A percentile compares a stretch with the other conserved stretches of the same genome.
phyloP scores from a whole-genome alignment of 2,113 vertebrate genomes.

The Andinoacara biseriatus region DNA sequence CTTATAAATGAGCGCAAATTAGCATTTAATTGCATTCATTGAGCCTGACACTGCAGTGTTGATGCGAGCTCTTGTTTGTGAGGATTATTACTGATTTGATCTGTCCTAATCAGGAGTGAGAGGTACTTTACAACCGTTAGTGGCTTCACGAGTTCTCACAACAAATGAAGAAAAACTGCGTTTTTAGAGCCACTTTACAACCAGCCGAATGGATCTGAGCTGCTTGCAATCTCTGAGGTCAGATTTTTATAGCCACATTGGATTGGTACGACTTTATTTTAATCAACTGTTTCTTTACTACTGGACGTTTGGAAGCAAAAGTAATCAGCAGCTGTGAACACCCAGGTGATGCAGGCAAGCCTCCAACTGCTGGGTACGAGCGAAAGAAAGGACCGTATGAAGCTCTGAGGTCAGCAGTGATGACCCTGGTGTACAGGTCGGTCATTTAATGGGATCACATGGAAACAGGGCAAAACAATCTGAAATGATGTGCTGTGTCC shows the following conservation, averaged over 20 bases:
- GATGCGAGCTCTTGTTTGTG: fast-evolving
- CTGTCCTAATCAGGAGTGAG: background rate
- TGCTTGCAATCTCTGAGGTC: background rate
- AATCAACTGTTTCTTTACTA: background rate
- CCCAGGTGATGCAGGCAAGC: no score
- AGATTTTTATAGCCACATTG: background rate
- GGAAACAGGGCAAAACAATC: background rate
- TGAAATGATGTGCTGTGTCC: background rate
- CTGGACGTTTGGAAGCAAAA: background rate
- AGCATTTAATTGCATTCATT: background rate
- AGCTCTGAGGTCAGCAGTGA: background rate
- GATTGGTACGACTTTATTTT: background rate
- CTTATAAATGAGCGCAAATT: background rate
- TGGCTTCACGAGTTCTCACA: background rate
- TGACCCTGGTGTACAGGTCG: no score
- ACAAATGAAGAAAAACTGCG: background rate
- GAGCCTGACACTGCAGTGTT: fast-evolving
- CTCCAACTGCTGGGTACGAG: no score
- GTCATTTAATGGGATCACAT: fast-evolving
- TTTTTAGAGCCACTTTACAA: background rate
- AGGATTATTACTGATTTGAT: background rate
- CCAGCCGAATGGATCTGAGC: background rate
- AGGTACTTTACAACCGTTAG: background rate
- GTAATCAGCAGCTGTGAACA: background rate
- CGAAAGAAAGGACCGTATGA: no score